Evolutionary conservation across 1,140 invertebrate genomes (phyloP), one percentile per base, ranked within the genome.

Genomic region (Drosophila lacteicornis): DNA sequence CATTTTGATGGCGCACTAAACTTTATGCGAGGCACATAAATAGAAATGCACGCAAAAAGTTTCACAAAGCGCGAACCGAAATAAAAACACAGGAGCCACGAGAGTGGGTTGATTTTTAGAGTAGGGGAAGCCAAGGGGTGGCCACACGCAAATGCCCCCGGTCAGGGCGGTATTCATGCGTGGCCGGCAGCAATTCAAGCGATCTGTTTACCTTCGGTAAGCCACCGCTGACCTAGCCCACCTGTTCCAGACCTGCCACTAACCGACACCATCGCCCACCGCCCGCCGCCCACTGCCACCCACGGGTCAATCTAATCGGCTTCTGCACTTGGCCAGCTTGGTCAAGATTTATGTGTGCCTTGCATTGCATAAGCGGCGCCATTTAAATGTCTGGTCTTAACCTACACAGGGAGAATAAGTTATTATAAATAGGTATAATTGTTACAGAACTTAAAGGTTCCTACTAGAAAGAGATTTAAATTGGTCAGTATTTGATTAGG

Each of bases 21-120:
- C 69, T 88, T 88, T 85, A 88, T 88, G 81, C 75, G 78, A 53
- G 67, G 63, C 81, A 76, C 85, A 82, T 85, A 90, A 88, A 88
- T 90, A 90, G 81, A 90, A 88, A 75, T 78, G 81, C 78, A 90
- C 85, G 78, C 78, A 73, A 85, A 81, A 80, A 62, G 62, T 61
- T 79, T 55, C 58, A 79, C 63, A 82, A 80, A 78, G 42, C 46
- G 47, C 57, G 15, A 60, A 60, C 47, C 27, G 47, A 73, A 69
- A 53, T 38, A 76, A 61, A 78, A 47, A 70, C 67, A 50, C 36
- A 30, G 36, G 33, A 50, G 45, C 15, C n/a, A 22, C 46, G 36
- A 2, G 25, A n/a, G 25, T 50, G 42, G 36, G 33, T 66, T 25
- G 49, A 51, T n/a, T 43, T 40, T 49, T 55, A 12, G 17, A 22